These are phyloP conservation scores for Setophaga kirtlandii DNA, from an alignment of 2,113 vertebrate genomes.

Conservation along the genomic window DNA sequence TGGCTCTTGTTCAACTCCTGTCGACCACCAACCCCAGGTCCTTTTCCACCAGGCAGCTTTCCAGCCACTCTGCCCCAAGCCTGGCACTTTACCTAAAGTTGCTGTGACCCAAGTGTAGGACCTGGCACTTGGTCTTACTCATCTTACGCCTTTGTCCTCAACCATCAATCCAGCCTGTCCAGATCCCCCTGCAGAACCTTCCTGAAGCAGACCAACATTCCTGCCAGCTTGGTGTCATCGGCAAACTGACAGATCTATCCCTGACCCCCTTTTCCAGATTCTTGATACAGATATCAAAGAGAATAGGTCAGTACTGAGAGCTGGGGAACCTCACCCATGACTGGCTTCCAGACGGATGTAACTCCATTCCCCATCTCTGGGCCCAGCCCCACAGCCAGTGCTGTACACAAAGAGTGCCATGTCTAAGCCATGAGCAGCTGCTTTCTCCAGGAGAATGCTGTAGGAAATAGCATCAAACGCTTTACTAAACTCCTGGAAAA, in stretches of 20 bases:
- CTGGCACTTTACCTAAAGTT: background rate
- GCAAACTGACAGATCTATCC: background rate
- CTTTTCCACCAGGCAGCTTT: background rate
- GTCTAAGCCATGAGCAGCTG: background rate
- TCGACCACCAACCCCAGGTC: rapidly evolving
- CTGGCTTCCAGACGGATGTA: background rate
- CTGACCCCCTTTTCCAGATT: background rate
- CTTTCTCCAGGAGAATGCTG: background rate
- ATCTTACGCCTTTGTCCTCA: background rate
- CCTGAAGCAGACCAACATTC: background rate
- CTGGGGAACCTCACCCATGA: background rate
- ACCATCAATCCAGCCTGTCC: background rate
- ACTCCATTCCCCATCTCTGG: background rate
- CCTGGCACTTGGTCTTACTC: background rate
- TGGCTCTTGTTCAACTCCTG: background rate
- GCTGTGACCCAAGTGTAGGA: background rate
- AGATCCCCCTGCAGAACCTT: background rate
- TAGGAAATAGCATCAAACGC: background rate
- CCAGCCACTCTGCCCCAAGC: background rate
- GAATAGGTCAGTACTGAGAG: too few species aligned
- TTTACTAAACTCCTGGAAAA: background rate
- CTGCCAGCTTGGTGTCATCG: too few species aligned
- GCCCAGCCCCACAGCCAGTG: background rate
- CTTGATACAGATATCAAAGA: background rate
- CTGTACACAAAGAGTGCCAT: background rate